Evolutionary conservation across 2,113 vertebrate genomes (phyloP).

Genomic region (Coptodon rendalli): DNA sequence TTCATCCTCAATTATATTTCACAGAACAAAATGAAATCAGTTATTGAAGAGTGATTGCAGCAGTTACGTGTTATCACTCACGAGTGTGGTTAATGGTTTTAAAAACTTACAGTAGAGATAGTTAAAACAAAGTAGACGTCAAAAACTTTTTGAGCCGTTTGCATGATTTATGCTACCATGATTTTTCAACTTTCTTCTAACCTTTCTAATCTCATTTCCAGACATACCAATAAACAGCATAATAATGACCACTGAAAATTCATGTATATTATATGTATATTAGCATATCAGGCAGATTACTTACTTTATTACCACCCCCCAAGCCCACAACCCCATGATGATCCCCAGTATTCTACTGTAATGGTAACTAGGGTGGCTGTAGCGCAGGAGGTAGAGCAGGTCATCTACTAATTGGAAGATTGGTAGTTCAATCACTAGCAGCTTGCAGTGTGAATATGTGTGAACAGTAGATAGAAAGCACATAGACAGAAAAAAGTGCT

Average conservation of each 20-base stretch:
- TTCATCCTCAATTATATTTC: slow-evolving; percentile 30
- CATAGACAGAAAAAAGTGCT: not conserved
- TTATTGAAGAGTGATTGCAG: not conserved
- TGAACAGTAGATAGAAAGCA: not conserved
- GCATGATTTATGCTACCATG: not conserved
- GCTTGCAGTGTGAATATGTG: not conserved
- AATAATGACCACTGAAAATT: not conserved
- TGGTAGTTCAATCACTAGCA: not conserved
- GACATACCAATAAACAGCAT: not conserved
- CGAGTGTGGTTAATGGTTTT: not conserved
- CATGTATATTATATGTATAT: too few relatives aligned
- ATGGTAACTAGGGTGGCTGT: not conserved
- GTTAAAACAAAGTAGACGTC: not conserved
- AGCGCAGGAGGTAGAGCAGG: not conserved
- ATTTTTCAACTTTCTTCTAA: not conserved
- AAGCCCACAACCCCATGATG: not conserved
- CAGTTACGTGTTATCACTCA: not conserved
- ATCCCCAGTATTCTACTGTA: not conserved
- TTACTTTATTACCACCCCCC: not conserved
- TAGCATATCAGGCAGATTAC: not conserved
- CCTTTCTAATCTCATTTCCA: not conserved
- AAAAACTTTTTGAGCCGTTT: not conserved
- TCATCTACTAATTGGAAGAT: not conserved
- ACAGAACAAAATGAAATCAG: slow-evolving; percentile 11
- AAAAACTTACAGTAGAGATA: not conserved